Base-by-base conservation (phyloP, 1,140 invertebrate genomes). In the Hetaerina americana region DNA sequence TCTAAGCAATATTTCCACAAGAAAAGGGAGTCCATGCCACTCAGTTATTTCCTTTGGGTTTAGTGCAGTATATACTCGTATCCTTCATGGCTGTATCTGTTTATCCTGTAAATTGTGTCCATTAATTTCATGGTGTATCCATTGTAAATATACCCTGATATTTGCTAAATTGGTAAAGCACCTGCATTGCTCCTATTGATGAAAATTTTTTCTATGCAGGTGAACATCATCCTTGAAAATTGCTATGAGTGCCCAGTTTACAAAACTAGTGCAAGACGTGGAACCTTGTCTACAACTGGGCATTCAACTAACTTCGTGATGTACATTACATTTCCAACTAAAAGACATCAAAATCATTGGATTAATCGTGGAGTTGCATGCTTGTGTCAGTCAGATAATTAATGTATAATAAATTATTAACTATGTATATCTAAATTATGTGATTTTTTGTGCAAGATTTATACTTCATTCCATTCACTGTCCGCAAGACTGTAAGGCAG, bases 231-330 rank as follows among this genome's bases (percentile, higher is more conserved):
- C n/a, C 81, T 80, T 0, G 77, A 79, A 25, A 81, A 83, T 0
- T 80, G 82, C 67, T 96, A 95, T 76, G 84, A 87, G 72, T 93
- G 91, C 78, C 94, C 94, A 0, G 86, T 96, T 1, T 96, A 96
- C 79, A 94, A 94, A 81, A 96, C 93, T 0, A 92, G 88, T 75
- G 91, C 89, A 66, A 85, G 93, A 76, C 84, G 90, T 73, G 87
- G 92, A 73, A 84, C 89, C 69, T 79, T 94, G 27, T 89, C 92
- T n/a, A 93, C 92, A 27, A 89, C 92, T 24, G 88, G 93, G 71
- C 89, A 95, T 78, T 95, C 92, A 0, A 94, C 92, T 18, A 96
- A 95, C 81, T 95, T 93, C 80, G 91, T 95, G n/a, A 87, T 94
- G 83, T 90, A 86, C 73, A 88, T 94, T 28, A 84, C 87, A 10